Evolutionary conservation across 2,113 vertebrate genomes (phyloP).

Genomic region (Ophiodon elongatus): DNA sequence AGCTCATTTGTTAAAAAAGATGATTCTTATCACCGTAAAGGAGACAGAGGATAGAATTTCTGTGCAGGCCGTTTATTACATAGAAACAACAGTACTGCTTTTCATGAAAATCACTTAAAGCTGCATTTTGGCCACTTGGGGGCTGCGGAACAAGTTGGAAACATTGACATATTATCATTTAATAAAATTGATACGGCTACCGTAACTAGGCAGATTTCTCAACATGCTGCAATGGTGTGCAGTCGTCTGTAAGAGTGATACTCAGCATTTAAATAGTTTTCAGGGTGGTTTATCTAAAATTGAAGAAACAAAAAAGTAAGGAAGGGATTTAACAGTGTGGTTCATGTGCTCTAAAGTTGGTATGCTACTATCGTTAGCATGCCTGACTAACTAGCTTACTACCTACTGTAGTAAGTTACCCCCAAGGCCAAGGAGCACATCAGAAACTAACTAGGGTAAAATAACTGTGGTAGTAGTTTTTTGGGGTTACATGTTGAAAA

Average conservation of each 20-base stretch:
- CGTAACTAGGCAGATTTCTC: not conserved
- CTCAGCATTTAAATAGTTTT: not conserved
- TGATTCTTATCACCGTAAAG: slow-evolving; percentile 32
- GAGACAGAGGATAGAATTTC: slow-evolving; percentile 37
- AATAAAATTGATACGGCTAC: not conserved
- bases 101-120: slow-evolving; percentile 8
- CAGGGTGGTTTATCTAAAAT: not conserved
- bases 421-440: not conserved
- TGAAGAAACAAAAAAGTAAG: not conserved
- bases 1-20: slow-evolving; percentile 72
- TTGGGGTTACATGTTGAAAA: not conserved
- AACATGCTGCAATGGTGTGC: not conserved
- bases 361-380: not conserved
- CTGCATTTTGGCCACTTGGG: not conserved
- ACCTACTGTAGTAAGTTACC: not conserved
- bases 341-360: not conserved
- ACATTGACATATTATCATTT: not conserved
- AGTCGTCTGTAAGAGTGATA: not conserved
- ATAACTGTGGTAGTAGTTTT: not conserved
- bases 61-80: not conserved
- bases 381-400: not conserved
- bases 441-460: not conserved
- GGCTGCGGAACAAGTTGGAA: not conserved
- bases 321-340: not conserved
- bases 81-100: slow-evolving; percentile 9